A percentile compares a stretch with the other conserved stretches of the same genome.
Conservation (phyloP, 2,113 vertebrate species). For the Eira barbara region DNA sequence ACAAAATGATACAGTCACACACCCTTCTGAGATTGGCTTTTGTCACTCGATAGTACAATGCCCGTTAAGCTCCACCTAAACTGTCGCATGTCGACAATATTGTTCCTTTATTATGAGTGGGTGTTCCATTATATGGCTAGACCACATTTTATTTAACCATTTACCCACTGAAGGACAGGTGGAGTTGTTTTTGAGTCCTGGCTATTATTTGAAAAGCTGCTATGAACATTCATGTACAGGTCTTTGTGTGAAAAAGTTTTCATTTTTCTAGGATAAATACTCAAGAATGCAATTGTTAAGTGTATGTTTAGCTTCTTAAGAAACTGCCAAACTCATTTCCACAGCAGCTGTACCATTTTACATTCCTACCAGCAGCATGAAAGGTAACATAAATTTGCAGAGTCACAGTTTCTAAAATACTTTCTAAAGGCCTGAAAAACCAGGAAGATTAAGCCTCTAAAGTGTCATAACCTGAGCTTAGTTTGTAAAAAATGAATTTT, state of each 20-base stretch:
- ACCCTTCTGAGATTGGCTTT: neutral
- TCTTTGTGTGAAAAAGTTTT: neutral
- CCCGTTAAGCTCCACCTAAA: neutral
- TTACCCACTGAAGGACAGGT: neutral
- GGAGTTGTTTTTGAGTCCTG: neutral
- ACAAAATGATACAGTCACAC: neutral
- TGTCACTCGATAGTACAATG: neutral
- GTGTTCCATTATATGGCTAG: neutral
- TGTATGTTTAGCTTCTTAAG: neutral
- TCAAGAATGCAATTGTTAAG: neutral
- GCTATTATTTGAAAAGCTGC: neutral
- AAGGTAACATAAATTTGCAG: neutral
- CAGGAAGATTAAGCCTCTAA: neutral
- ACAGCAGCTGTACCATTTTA: neutral
- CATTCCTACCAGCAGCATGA: neutral
- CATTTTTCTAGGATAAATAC: neutral
- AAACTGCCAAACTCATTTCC: neutral
- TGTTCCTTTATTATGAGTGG: neutral
- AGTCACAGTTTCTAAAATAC: neutral
- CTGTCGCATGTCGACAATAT: rapidly evolving
- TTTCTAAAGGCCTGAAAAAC: neutral
- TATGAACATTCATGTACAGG: neutral
- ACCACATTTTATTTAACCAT: neutral
- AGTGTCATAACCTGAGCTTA: neutral
- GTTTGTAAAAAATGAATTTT: neutral